These are phyloP conservation scores for Caenorhabditis virilis DNA, from an alignment of 2,888 invertebrate genomes.

Conservation along the genomic window DNA sequence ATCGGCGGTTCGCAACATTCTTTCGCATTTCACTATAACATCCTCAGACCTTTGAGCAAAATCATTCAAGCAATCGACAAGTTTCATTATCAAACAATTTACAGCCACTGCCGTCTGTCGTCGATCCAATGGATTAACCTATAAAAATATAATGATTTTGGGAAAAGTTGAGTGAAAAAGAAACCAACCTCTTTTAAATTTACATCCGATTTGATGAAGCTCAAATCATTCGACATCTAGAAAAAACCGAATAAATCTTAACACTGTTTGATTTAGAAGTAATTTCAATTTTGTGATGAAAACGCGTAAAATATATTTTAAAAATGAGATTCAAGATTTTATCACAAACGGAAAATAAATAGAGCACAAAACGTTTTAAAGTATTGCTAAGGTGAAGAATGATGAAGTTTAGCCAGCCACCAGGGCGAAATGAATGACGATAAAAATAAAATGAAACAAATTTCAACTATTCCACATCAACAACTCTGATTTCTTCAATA, in stretches of 20 bases:
- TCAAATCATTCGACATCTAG: not conserved
- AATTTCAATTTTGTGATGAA: too few relatives aligned
- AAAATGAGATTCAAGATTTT: not conserved
- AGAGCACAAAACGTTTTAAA: not conserved
- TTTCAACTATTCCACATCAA: slow-evolving; percentile 14
- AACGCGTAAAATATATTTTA: not conserved
- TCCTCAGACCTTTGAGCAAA: slow-evolving; percentile 27
- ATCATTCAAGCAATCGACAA: slow-evolving; percentile 34
- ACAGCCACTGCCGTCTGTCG: slow-evolving; percentile 42
- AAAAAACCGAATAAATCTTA: not conserved
- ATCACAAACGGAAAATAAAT: not conserved
- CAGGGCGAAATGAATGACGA: not conserved
- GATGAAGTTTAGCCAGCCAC: not conserved
- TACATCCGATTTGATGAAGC: not conserved
- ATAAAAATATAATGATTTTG: not conserved
- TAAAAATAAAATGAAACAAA: slow-evolving; percentile 1
- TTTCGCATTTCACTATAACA: slow-evolving; percentile 24
- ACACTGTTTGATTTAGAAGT: too few relatives aligned
- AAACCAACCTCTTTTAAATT: not conserved
- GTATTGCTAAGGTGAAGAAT: slow-evolving; percentile 13
- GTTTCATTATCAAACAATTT: slow-evolving; percentile 41
- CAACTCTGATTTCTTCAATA: slow-evolving; percentile 44
- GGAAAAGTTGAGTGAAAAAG: too few relatives aligned
- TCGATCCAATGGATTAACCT: slow-evolving; percentile 19
- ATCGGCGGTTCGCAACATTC: slow-evolving; percentile 31